phyloP scores from a whole-genome alignment of 2,113 vertebrate genomes.

The Muscicapa adusta region DNA sequence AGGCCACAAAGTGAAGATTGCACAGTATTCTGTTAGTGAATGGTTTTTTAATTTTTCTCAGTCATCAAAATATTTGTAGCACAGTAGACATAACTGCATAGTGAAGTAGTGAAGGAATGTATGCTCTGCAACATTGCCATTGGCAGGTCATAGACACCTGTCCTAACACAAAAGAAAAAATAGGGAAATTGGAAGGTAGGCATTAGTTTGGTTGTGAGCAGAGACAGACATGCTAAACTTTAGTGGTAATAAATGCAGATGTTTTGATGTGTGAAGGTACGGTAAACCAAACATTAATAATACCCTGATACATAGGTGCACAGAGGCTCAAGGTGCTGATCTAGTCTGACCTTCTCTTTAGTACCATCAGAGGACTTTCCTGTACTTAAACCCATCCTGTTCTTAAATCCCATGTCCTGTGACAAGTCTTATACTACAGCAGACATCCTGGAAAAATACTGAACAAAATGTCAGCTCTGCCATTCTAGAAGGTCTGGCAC shows the following conservation, averaged over 20 bases:
- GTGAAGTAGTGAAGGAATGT: slow-evolving; percentile 56
- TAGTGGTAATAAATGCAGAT: neutral
- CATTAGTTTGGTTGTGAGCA: neutral
- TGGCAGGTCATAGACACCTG: slow-evolving; percentile 14
- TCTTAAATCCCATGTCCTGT: neutral
- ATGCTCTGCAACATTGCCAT: neutral
- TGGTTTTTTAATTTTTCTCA: neutral
- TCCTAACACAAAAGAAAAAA: neutral
- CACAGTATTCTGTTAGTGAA: neutral
- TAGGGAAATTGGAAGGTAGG: neutral
- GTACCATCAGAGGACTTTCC: neutral
- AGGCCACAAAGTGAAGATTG: neutral
- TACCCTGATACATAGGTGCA: neutral
- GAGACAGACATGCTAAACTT: neutral
- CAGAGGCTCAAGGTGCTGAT: neutral
- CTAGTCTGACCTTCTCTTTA: neutral
- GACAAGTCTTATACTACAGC: neutral
- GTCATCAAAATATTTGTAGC: slow-evolving; percentile 5
- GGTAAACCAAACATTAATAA: neutral
- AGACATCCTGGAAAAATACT: neutral
- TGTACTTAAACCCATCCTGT: neutral
- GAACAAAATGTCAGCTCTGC: neutral
- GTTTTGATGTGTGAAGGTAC: neutral
- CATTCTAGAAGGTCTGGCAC: neutral
- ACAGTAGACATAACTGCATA: slow-evolving; percentile 44